Percentiles rank a stretch among this genome's conserved stretches.
phyloP scores from a whole-genome alignment of 2,797 vertebrate species.

The Siniperca scherzeri region DNA sequence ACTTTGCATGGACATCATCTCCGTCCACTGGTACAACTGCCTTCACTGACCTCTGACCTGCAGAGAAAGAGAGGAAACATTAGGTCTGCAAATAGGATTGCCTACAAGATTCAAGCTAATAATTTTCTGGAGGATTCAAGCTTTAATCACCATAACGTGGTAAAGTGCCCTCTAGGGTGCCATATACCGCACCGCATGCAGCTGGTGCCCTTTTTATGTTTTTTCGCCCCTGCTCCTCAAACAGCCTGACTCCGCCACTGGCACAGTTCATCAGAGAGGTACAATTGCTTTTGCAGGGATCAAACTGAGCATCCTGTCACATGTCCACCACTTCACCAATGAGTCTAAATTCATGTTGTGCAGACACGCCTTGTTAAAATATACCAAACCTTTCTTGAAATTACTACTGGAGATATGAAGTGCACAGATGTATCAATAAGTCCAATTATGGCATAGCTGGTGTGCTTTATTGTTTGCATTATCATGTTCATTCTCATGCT shows the following conservation, averaged over 20 bases:
- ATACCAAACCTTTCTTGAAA: too few species aligned
- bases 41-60: conserved; percentile 70
- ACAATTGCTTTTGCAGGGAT: background rate
- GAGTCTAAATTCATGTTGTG: background rate
- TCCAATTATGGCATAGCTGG: too few species aligned
- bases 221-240: too few species aligned
- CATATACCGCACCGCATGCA: too few species aligned
- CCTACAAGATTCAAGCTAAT: conserved; percentile 14
- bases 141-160: background rate
- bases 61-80: conserved; percentile 34
- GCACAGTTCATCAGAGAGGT: background rate
- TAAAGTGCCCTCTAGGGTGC: too few species aligned
- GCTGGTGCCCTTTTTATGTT: too few species aligned
- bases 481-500: too few species aligned
- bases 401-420: too few species aligned
- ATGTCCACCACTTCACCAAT: background rate
- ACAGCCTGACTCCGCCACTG: too few species aligned
- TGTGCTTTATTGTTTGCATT: too few species aligned
- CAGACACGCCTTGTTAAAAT: too few species aligned
- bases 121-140: background rate
- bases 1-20: conserved; percentile 86
- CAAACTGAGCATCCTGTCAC: background rate
- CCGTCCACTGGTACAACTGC: conserved; percentile 60
- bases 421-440: too few species aligned
- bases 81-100: conserved; percentile 16